phyloP scores from a whole-genome alignment of 2,797 vertebrate species.

The Clarias laeviceps region DNA sequence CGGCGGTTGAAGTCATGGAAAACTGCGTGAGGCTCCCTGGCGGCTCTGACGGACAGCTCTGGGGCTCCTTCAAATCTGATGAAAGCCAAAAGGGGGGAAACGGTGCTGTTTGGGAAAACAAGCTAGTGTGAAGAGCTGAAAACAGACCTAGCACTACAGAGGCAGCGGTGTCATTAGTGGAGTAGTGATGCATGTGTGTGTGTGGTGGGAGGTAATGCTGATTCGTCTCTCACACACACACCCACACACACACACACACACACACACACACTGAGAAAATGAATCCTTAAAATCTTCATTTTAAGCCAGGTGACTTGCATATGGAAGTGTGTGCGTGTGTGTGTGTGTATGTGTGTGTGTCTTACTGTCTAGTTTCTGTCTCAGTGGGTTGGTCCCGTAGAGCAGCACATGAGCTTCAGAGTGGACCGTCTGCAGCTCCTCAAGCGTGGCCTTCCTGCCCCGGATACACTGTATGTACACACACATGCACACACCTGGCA shows the following conservation, averaged over 20 bases:
- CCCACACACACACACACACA: too few relatives aligned
- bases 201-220: neutral
- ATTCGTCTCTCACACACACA: neutral
- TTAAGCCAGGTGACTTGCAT: neutral
- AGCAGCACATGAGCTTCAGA: slow-evolving; percentile 90
- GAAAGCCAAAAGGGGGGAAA: slow-evolving; percentile 43
- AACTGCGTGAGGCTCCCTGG: slow-evolving; percentile 49
- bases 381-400: slow-evolving; percentile 93
- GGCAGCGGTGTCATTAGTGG: slow-evolving; percentile 4
- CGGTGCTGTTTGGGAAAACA: slow-evolving; percentile 2
- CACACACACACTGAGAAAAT: neutral
- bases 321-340: neutral
- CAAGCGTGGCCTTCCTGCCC: slow-evolving; percentile 91
- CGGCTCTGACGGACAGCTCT: slow-evolving; percentile 49
- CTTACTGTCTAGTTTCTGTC: slow-evolving; percentile 97
- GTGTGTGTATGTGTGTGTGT: slow-evolving; percentile 1
- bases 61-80: slow-evolving; percentile 50
- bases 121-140: slow-evolving; percentile 17
- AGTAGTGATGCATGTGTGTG: neutral
- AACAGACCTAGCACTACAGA: slow-evolving; percentile 12
- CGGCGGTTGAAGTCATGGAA: slow-evolving; percentile 57
- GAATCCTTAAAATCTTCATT: neutral
- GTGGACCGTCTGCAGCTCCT: slow-evolving; percentile 94
- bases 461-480: slow-evolving; percentile 82
- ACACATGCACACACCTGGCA: neutral